Evolutionary conservation across 2,797 vertebrate species (phyloP).

Genomic region (Echeneis naucrates): DNA sequence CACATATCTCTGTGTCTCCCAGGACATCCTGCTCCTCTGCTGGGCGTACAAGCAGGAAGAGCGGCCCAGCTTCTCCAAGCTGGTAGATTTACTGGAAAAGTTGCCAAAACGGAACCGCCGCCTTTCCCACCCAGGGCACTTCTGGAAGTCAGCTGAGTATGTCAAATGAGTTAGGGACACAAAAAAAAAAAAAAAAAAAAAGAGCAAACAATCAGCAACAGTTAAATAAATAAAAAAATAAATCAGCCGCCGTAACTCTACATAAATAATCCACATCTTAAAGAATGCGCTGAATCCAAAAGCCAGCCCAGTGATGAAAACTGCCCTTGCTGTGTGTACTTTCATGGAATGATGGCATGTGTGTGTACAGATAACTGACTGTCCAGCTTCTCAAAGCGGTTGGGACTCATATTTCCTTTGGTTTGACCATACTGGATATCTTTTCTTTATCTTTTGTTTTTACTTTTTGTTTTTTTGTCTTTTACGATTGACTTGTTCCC

Average conservation of each 20-base stretch:
- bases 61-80: slow-evolving; percentile 96
- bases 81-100: slow-evolving; percentile 99
- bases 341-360: slow-evolving; percentile 76
- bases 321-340: slow-evolving; percentile 73
- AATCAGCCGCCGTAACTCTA: slow-evolving; percentile 62
- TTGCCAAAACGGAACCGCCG: slow-evolving; percentile 99
- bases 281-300: slow-evolving; percentile 79
- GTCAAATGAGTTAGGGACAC: slow-evolving; percentile 87
- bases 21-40: slow-evolving; percentile 98
- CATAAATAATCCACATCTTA: slow-evolving; percentile 68
- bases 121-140: slow-evolving; percentile 98
- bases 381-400: slow-evolving; percentile 70
- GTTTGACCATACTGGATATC: slow-evolving; percentile 71
- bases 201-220: slow-evolving; percentile 68
- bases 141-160: slow-evolving; percentile 99
- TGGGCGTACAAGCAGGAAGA: slow-evolving; percentile 97
- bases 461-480: slow-evolving; percentile 56
- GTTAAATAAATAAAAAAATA: too few relatives aligned
- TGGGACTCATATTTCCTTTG: slow-evolving; percentile 77
- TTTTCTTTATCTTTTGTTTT: slow-evolving; percentile 53
- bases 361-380: slow-evolving; percentile 71
- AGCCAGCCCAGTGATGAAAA: slow-evolving; percentile 77
- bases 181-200: too few relatives aligned
- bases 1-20: slow-evolving; percentile 35
- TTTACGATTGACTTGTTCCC: slow-evolving; percentile 71